Evolutionary conservation across 1,140 invertebrate species (phyloP).

Genomic region (Melanaphis sacchari): DNA sequence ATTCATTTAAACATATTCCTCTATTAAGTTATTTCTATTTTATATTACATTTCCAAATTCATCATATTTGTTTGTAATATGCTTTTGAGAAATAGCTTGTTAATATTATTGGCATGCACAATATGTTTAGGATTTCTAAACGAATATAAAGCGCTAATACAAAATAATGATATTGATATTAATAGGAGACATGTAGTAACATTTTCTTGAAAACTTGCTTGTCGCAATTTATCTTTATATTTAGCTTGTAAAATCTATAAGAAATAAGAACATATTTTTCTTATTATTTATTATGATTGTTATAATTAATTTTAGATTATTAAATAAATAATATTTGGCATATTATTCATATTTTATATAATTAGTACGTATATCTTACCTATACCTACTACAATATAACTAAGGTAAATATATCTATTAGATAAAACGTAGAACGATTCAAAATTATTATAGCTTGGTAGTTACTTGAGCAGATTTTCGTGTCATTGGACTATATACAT

Average conservation of each 20-base stretch:
- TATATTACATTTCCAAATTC: conserved; percentile 33
- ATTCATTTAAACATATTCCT: neutral
- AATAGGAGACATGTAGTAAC: neutral
- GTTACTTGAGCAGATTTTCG: neutral
- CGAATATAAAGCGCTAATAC: neutral
- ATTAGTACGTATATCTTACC: neutral
- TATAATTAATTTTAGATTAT: neutral
- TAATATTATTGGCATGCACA: neutral
- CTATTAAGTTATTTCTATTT: neutral
- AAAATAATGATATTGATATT: conserved; percentile 15
- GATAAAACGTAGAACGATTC: neutral
- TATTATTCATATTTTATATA: neutral
- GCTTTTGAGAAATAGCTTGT: neutral
- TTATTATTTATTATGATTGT: neutral
- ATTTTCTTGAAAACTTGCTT: neutral
- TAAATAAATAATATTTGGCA: neutral
- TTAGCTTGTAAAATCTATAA: neutral
- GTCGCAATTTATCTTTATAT: neutral
- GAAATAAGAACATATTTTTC: neutral
- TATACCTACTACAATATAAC: neutral
- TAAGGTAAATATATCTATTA: neutral
- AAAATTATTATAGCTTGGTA: neutral
- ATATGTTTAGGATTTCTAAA: neutral
- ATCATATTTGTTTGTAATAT: neutral
- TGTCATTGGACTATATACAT: neutral